Conservation (phyloP, 2,797 vertebrate genomes). For the Phyllotis vaccarum region DNA sequence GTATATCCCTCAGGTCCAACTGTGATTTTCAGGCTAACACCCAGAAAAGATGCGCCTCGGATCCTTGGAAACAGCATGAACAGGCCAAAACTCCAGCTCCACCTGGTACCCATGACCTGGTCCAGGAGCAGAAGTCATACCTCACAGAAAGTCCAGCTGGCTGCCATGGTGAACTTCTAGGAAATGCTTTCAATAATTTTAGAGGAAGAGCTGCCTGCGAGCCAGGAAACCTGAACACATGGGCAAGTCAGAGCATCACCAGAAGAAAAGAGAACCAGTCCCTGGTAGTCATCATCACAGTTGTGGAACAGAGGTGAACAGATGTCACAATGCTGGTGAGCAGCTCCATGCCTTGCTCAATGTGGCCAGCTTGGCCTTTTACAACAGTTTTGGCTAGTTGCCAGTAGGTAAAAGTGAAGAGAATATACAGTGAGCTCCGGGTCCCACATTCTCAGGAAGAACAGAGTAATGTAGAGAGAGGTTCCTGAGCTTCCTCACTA, state of each 20-base stretch:
- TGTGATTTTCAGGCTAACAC: no score
- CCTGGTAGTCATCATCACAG: neutral
- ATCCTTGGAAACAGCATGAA: slow-evolving; percentile 55
- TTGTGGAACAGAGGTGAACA: neutral
- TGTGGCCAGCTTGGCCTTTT: neutral
- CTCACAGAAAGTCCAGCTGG: slow-evolving; percentile 73
- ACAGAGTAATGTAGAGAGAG: neutral
- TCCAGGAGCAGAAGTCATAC: slow-evolving; percentile 17
- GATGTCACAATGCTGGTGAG: neutral
- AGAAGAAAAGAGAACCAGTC: slow-evolving; percentile 26
- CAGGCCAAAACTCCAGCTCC: slow-evolving; percentile 48
- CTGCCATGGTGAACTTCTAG: slow-evolving; percentile 56
- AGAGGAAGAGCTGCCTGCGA: slow-evolving; percentile 12
- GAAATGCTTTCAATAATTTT: slow-evolving; percentile 62
- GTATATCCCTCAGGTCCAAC: neutral
- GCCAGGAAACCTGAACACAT: slow-evolving; percentile 50
- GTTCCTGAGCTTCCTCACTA: neutral
- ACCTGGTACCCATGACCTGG: neutral
- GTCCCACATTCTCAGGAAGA: neutral
- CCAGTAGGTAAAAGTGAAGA: slow-evolving; percentile 15
- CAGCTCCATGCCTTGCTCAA: neutral
- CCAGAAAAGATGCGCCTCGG: neutral
- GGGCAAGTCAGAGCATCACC: neutral
- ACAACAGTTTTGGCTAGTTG: slow-evolving; percentile 32
- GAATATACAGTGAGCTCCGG: neutral